Base-by-base conservation (phyloP, 2,113 vertebrate species). In the Mormoops blainvillei region DNA sequence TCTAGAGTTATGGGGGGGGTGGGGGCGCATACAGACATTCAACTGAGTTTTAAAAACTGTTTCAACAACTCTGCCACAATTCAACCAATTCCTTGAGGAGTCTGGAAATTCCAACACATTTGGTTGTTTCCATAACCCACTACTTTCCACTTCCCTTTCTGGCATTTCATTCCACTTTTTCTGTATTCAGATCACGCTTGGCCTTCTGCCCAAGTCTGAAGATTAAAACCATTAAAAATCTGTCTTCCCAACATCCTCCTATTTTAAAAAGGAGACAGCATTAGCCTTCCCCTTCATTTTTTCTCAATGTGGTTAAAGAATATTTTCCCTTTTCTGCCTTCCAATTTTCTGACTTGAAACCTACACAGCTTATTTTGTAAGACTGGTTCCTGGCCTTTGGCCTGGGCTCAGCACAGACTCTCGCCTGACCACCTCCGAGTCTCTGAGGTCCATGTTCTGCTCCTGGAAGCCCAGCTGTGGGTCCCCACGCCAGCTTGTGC, bases 191-290 rank as follows among this genome's bases (percentile, higher is more conserved):
- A 80, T 78, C 76, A 94, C 7, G 33, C 41, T 77, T 94, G 94
- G 87, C 74, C 56, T 94, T 96, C 78, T 73, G 89, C 89, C 89
- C 68, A 91, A 91, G 71, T 68, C 70, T 97, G 70, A 97, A 94
- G 84, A 96, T 94, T 94, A 97, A 97, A 97, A 83, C 89, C 56
- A 95, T 87, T 95, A 94, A 92, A 93, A 95, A 65, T 91, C 80
- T 94, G 56, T 95, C 92, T 94, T 93, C 45, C 87, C 81, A 48
- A 88, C 50, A 94, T 88, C 83, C 52, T 85, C 61, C 36, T 45
- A 67, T 87, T 81, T 76, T 4, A 80, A 82, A 70, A 95, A 67
- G 50, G 24, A 83, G 36, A 87, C 22, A 77, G 70, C 71, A 65
- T 78, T 73, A 71, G 52, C n/a, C 14, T 93, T 71, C 43, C 38